Percentiles rank a stretch among this genome's conserved stretches.
These are phyloP conservation scores for Tor tambroides DNA, from an alignment of 2,113 vertebrate genomes.

Conservation along the genomic window DNA sequence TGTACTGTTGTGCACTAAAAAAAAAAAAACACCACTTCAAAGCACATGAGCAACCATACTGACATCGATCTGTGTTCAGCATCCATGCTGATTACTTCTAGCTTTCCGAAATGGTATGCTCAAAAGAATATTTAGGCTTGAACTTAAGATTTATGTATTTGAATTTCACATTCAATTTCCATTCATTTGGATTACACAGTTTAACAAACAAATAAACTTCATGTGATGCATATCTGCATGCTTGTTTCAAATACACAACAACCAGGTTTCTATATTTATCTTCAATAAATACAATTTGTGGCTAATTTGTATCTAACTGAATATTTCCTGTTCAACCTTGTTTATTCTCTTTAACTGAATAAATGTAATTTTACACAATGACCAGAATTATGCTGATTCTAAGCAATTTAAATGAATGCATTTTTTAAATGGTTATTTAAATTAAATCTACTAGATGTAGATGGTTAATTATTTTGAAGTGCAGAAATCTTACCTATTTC, in stretches of 20 bases:
- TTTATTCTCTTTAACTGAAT: too few relatives aligned
- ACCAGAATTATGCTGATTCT: too few relatives aligned
- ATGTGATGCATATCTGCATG: not conserved
- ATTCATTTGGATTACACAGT: not conserved
- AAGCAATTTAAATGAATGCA: too few relatives aligned
- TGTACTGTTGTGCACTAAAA: not conserved
- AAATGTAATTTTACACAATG: too few relatives aligned
- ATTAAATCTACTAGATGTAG: too few relatives aligned
- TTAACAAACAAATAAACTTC: not conserved
- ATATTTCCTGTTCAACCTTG: not conserved
- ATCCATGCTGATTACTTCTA: not conserved
- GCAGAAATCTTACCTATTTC: too few relatives aligned
- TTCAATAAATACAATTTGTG: not conserved
- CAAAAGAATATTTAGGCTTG: too few relatives aligned
- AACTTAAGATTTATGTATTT: not conserved
- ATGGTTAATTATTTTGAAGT: too few relatives aligned
- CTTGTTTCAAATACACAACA: not conserved
- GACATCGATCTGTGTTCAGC: not conserved
- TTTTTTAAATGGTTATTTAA: too few relatives aligned
- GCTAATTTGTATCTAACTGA: not conserved
- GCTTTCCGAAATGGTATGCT: not conserved
- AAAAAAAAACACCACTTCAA: not conserved
- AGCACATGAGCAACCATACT: not conserved
- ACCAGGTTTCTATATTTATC: not conserved
- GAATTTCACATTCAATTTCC: not conserved